Percentiles rank a stretch among this genome's conserved stretches.
Evolutionary conservation across 1,140 invertebrate genomes (phyloP).

Genomic region (Xylocopa sonorina): DNA sequence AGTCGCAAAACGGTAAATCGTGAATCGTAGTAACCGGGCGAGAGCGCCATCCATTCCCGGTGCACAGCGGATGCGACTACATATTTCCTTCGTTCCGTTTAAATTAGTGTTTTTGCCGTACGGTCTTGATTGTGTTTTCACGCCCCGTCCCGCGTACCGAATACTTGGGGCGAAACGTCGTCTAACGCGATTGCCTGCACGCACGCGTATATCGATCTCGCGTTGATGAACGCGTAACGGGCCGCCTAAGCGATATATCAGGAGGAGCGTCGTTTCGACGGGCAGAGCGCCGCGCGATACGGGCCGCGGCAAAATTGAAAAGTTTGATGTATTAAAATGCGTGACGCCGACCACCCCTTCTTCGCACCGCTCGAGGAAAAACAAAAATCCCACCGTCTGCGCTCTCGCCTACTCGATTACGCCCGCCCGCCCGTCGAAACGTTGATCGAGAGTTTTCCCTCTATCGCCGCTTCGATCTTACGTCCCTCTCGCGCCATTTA

Average conservation of each 20-base stretch:
- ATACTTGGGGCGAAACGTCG: neutral
- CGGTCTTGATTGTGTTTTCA: constrained; percentile 69
- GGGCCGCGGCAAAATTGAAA: constrained; percentile 73
- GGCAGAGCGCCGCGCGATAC: constrained; percentile 54
- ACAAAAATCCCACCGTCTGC: constrained; percentile 12
- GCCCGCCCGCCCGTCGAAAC: constrained; percentile 18
- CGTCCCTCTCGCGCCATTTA: neutral
- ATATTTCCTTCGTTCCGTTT: constrained; percentile 79
- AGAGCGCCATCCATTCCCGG: constrained; percentile 74
- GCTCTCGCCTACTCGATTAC: constrained; percentile 32
- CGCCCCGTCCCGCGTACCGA: constrained; percentile 13
- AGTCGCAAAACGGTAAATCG: constrained; percentile 74
- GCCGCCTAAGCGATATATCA: constrained; percentile 77
- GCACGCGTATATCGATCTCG: constrained; percentile 58
- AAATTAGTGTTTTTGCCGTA: constrained; percentile 76
- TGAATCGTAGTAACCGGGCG: constrained; percentile 69
- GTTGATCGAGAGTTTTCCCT: constrained; percentile 45
- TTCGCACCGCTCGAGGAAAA: constrained; percentile 11
- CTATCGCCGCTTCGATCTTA: constrained; percentile 51
- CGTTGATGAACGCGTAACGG: constrained; percentile 69
- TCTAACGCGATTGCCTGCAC: neutral
- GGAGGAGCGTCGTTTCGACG: constrained; percentile 63
- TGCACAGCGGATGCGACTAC: constrained; percentile 76
- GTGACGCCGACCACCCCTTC: constrained; percentile 27
- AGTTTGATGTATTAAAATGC: constrained; percentile 75